A percentile compares a stretch with the other conserved stretches of the same genome.
phyloP scores from a whole-genome alignment of 2,113 vertebrate genomes.

The Oreotrochilus melanogaster region DNA sequence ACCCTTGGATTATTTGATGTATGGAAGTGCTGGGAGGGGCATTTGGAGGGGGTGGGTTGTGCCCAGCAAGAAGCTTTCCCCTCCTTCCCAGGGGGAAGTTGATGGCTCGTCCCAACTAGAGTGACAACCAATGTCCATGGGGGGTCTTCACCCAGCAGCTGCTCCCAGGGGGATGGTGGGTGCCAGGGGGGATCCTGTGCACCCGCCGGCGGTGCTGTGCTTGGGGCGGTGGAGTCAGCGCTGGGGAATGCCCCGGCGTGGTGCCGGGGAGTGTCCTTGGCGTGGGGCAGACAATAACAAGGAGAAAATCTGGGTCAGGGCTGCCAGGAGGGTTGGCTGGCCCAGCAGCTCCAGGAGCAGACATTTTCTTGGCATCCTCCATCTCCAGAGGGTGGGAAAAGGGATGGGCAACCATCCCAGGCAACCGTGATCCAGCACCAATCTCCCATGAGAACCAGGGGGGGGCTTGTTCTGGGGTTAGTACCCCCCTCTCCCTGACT shows the following conservation, averaged over 20 bases:
- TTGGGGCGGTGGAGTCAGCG: neutral
- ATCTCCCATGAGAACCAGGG: fast-evolving
- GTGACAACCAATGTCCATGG: fast-evolving
- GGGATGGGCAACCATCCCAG: neutral
- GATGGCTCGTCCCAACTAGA: fast-evolving
- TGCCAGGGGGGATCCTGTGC: neutral
- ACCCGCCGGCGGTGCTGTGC: neutral
- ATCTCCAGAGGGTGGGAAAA: fast-evolving
- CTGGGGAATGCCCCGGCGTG: neutral
- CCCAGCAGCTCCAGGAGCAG: neutral
- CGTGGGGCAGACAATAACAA: neutral
- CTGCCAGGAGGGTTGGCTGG: neutral
- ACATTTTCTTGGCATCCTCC: neutral
- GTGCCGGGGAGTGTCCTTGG: neutral
- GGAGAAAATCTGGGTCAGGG: slow-evolving; percentile 45
- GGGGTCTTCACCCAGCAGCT: neutral
- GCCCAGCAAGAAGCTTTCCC: neutral
- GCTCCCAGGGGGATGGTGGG: neutral
- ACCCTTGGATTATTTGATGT: neutral
- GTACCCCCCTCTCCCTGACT: neutral
- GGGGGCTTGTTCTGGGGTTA: neutral
- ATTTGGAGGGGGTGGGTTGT: neutral
- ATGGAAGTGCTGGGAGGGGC: neutral
- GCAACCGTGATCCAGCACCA: fast-evolving
- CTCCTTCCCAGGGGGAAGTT: fast-evolving